phyloP scores from a whole-genome alignment of 1,140 invertebrate genomes.

The Steinernema khuongi region DNA sequence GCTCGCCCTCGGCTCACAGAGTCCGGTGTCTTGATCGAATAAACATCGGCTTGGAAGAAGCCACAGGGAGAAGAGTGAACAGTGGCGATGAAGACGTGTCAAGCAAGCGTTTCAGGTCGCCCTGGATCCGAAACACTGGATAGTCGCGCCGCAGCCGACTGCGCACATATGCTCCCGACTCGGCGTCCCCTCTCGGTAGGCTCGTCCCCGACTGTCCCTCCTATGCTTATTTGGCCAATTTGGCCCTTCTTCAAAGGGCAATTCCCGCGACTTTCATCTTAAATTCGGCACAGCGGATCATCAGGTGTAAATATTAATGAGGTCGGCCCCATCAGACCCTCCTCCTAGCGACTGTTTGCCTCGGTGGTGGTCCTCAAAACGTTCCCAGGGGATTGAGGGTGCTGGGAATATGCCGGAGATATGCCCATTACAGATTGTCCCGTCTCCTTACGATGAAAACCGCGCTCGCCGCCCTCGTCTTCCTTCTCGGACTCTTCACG shows the following conservation, averaged over 20 bases:
- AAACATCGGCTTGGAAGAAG: neutral
- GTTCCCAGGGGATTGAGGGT: neutral
- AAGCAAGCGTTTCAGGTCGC: neutral
- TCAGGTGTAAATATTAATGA: slow-evolving; percentile 4
- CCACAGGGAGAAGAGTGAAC: neutral
- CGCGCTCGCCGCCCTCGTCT: neutral
- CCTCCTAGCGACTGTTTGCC: neutral
- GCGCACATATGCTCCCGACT: neutral
- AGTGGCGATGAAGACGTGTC: neutral
- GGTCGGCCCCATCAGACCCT: neutral
- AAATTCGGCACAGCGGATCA: neutral
- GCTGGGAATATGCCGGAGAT: neutral
- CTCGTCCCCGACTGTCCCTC: neutral
- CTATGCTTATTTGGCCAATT: neutral
- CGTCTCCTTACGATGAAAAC: neutral
- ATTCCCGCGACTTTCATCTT: neutral
- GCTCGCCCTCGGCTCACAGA: no score
- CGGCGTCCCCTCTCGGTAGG: neutral
- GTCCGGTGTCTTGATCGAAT: no score
- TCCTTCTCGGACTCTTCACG: neutral
- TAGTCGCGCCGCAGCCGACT: neutral
- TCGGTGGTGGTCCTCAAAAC: neutral
- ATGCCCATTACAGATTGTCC: neutral
- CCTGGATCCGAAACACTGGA: slow-evolving; percentile 5
- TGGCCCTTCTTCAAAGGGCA: neutral